A percentile compares a stretch with the other conserved stretches of the same genome.
phyloP scores from a whole-genome alignment of 2,113 vertebrate genomes.

The Podarcis cretensis region DNA sequence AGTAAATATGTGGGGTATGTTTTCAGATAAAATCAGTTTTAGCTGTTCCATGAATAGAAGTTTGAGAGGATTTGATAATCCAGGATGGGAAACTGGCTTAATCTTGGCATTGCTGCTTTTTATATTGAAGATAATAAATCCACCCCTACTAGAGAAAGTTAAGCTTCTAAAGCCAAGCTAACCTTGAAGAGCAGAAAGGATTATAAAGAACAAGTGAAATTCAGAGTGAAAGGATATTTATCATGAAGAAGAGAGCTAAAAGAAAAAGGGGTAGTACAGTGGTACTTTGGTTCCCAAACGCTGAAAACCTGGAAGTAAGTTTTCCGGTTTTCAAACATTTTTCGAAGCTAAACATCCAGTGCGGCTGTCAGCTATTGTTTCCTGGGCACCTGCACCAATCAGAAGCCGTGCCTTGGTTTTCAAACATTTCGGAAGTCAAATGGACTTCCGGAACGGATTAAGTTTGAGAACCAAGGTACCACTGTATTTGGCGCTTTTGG shows the following conservation, averaged over 20 bases:
- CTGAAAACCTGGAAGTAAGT: too few species aligned
- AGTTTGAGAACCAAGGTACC: too few species aligned
- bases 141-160: conserved; percentile 33
- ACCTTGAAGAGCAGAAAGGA: conserved; percentile 15
- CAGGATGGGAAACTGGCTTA: neutral
- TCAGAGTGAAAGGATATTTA: conserved; percentile 22
- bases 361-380: too few species aligned
- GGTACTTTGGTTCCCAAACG: too few species aligned
- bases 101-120: conserved; percentile 29
- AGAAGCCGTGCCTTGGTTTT: too few species aligned
- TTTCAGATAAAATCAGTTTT: neutral
- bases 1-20: neutral
- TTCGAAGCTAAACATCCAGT: too few species aligned
- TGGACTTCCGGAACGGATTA: too few species aligned
- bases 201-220: conserved; percentile 42
- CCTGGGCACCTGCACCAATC: too few species aligned
- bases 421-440: too few species aligned
- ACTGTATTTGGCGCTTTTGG: too few species aligned
- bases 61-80: neutral
- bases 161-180: conserved; percentile 28
- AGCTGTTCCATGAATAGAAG: conserved; percentile 4
- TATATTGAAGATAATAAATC: conserved; percentile 34
- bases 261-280: conserved; percentile 14
- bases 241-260: conserved; percentile 22
- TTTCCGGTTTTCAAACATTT: too few species aligned